Base-by-base conservation (phyloP, 2,113 vertebrate species). In the Rallus limicola region DNA sequence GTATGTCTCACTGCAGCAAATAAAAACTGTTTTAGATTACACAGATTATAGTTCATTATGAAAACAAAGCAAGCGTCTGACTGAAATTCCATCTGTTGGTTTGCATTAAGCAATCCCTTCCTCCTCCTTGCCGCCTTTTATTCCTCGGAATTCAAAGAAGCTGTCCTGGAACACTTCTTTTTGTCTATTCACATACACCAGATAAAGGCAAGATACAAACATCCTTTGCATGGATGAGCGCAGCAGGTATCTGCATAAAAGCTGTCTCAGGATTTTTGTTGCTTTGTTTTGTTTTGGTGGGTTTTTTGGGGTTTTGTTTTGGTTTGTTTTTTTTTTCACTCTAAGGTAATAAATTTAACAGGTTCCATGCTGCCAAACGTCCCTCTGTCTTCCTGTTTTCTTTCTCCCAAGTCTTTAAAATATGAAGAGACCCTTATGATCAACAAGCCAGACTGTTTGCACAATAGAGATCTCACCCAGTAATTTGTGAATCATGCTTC, bases 1-100 rank as follows among this genome's bases (percentile, higher is more conserved):
- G 82, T 65, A 64, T 65, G 40, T 81, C 58, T 94, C 28, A 20
- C 78, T 91, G 92, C 89, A 96, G 72, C 84, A 88, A 93, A 88
- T 88, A 78, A 93, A 93, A 96, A 93, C 56, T 83, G 46, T 16
- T 95, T 96, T 74, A 88, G 82, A 92, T 90, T 88, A 78, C 77
- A n/a, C 60, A 82, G 92, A 92, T 96, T 71, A 92, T 75, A 40
- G 80, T 86, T 95, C 88, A 84, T 93, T 93, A 96, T 64, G 90
- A 84, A 97, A 95, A 95, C 86, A 93, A 83, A 97, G 86, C 76
- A 70, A 84, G 80, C 38, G 69, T 94, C 64, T 94, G 64, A 95
- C 79, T 88, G 82, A 82, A 88, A 74, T 93, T 59, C 72, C 92
- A 84, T 94, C 95, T 90, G 90, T 92, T 93, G 76, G 69, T 82